Conservation (phyloP, 2,888 invertebrate genomes). For the Frankliniella fusca region DNA sequence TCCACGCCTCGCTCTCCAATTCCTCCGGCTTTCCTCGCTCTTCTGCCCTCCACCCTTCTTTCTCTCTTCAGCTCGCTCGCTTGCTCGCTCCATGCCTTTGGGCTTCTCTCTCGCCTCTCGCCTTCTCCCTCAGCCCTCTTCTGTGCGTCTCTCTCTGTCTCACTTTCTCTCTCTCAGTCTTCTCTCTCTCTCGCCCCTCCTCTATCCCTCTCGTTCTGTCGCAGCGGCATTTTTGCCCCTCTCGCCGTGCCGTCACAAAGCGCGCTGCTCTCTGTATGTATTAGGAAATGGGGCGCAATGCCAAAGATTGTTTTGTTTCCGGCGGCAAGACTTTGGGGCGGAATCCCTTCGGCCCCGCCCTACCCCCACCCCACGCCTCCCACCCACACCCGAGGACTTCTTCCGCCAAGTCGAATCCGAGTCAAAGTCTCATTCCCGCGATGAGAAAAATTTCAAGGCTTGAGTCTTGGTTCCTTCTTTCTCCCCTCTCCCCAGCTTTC, state of each 20-base stretch:
- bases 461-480: background rate
- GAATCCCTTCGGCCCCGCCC: background rate
- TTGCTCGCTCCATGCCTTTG: background rate
- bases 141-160: too few relatives aligned
- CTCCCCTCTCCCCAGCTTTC: background rate
- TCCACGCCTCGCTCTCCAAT: background rate
- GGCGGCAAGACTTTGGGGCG: constrained; percentile 18
- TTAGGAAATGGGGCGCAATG: constrained; percentile 24
- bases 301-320: constrained; percentile 25
- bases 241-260: background rate
- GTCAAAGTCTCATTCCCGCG: background rate
- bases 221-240: background rate
- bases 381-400: background rate
- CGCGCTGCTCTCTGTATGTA: background rate
- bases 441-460: background rate
- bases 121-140: background rate
- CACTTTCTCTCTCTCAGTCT: background rate
- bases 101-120: too few relatives aligned
- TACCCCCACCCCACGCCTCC: background rate
- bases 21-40: background rate
- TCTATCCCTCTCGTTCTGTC: background rate
- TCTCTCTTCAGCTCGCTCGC: background rate
- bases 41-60: background rate
- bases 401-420: background rate
- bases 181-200: background rate